phyloP scores from a whole-genome alignment of 2,888 invertebrate species.

The Tiliacea citrago region DNA sequence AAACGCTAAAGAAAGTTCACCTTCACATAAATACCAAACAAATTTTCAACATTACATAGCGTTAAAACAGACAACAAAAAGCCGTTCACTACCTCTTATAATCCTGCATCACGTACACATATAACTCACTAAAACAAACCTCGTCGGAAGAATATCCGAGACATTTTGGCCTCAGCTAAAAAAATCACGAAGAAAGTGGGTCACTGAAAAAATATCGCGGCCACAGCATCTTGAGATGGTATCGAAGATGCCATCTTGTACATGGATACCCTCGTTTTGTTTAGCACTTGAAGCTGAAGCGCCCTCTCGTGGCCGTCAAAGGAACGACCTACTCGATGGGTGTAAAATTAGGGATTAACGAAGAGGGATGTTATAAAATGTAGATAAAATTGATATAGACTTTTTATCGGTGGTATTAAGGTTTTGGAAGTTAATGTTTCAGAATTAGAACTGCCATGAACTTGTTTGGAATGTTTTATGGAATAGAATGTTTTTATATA shows the following conservation, averaged over 20 bases:
- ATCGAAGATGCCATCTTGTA: constrained; percentile 72
- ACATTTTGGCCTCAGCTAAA: constrained; percentile 54
- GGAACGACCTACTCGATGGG: constrained; percentile 66
- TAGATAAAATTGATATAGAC: constrained; percentile 37
- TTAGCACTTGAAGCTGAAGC: constrained; percentile 76
- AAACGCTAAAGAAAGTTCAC: background rate
- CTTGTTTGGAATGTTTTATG: background rate
- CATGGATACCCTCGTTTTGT: constrained; percentile 80
- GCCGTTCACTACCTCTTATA: constrained; percentile 4
- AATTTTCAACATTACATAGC: background rate
- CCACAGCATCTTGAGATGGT: constrained; percentile 75
- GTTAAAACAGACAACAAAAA: constrained; percentile 14
- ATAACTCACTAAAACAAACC: constrained; percentile 33
- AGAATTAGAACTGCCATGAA: background rate
- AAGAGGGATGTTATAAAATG: constrained; percentile 37
- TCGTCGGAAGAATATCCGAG: constrained; percentile 35
- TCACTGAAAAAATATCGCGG: constrained; percentile 80
- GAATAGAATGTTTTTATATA: no score
- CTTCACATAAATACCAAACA: background rate
- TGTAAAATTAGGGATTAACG: constrained; percentile 66
- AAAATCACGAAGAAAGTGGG: constrained; percentile 72
- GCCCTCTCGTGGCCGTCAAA: constrained; percentile 74
- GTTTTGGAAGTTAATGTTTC: background rate
- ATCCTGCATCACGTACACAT: constrained; percentile 33
- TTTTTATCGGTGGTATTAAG: constrained; percentile 12